These are phyloP conservation scores for Danio aesculapii DNA, from an alignment of 2,797 vertebrate genomes.

Conservation along the genomic window DNA sequence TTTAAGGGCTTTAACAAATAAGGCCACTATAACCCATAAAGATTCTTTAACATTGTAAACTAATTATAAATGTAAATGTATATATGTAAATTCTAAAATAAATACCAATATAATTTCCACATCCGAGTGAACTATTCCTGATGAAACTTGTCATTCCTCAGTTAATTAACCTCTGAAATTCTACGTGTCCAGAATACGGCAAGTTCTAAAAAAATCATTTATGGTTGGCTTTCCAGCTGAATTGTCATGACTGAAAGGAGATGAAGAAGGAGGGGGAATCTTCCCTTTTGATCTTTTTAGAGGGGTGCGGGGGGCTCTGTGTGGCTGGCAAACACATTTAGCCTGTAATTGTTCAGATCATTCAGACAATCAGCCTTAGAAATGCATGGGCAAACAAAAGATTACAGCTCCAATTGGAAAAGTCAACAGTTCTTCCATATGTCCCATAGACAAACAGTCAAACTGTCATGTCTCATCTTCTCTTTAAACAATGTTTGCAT, in stretches of 20 bases:
- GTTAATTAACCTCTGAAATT: slow-evolving; percentile 66
- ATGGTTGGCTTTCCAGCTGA: slow-evolving; percentile 82
- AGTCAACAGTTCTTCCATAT: slow-evolving; percentile 80
- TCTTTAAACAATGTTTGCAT: slow-evolving; percentile 79
- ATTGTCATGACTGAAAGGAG: slow-evolving; percentile 79
- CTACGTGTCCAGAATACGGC: slow-evolving; percentile 68
- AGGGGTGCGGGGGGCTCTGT: slow-evolving; percentile 66
- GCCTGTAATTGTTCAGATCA: slow-evolving; percentile 82
- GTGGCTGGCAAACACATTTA: slow-evolving; percentile 85
- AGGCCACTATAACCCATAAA: too few species aligned
- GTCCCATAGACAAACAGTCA: slow-evolving; percentile 76
- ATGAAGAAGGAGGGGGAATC: slow-evolving; percentile 73
- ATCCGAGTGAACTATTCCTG: slow-evolving; percentile 47
- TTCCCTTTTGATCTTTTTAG: slow-evolving; percentile 83
- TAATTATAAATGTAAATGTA: too few species aligned
- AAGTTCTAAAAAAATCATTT: slow-evolving; percentile 73
- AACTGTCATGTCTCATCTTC: slow-evolving; percentile 69
- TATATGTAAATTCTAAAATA: too few species aligned
- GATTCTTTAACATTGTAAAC: not conserved
- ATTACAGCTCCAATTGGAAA: slow-evolving; percentile 83
- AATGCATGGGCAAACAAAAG: slow-evolving; percentile 82
- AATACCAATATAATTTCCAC: not conserved
- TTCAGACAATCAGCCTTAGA: slow-evolving; percentile 80
- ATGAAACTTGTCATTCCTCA: slow-evolving; percentile 73
- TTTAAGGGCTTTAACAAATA: not conserved